phyloP scores from a whole-genome alignment of 2,113 vertebrate genomes.

The Ciconia stormi region DNA sequence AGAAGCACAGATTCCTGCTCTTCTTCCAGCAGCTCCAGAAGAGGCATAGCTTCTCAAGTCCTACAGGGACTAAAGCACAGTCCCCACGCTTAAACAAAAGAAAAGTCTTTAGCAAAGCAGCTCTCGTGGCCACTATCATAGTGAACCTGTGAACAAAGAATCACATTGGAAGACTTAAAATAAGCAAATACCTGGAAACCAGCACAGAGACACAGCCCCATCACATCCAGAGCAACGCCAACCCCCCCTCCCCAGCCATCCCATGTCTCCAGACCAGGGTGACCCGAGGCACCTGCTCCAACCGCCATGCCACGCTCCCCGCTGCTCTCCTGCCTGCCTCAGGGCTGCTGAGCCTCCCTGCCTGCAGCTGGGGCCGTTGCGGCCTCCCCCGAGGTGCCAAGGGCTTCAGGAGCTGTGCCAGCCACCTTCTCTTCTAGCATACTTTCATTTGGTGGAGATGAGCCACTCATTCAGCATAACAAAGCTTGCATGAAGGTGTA shows the following conservation, averaged over 20 bases:
- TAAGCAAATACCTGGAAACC: background rate
- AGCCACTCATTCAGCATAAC: background rate
- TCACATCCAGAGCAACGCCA: rapidly evolving
- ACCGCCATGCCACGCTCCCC: background rate
- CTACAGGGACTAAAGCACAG: background rate
- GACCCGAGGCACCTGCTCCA: background rate
- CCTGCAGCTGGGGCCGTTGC: rapidly evolving
- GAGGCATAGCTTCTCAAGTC: background rate
- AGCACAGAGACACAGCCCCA: rapidly evolving
- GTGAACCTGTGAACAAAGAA: rapidly evolving
- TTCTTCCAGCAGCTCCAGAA: background rate
- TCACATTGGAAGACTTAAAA: rapidly evolving
- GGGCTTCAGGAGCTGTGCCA: background rate
- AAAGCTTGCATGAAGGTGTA: background rate
- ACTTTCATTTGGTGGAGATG: rapidly evolving
- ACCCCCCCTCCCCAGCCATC: rapidly evolving
- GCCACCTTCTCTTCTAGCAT: background rate
- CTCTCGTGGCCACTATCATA: rapidly evolving
- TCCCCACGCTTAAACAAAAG: rapidly evolving
- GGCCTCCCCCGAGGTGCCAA: rapidly evolving
- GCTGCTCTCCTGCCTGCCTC: background rate
- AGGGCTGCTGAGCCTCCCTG: background rate
- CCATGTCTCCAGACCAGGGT: background rate
- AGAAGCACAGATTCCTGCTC: background rate
- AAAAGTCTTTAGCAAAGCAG: background rate